Conservation (phyloP, 1,140 invertebrate species). For the Nautilus pompilius region DNA sequence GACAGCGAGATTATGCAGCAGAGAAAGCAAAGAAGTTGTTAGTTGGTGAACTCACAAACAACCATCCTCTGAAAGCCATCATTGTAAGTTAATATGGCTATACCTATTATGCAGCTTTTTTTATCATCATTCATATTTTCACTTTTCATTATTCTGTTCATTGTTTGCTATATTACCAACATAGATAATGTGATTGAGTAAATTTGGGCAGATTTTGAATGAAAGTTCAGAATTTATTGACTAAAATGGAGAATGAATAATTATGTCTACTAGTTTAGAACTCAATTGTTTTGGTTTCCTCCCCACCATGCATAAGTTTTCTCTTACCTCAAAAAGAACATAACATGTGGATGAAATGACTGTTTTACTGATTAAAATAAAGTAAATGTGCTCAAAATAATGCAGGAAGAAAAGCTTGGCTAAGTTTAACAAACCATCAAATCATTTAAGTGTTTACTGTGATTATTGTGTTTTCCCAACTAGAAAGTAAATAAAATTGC, state of each 20-base stretch:
- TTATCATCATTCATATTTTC: constrained; percentile 4
- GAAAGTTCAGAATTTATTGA: background rate
- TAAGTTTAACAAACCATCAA: no score
- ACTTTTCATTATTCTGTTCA: constrained; percentile 24
- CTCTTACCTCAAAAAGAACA: no score
- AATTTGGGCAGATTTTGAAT: background rate
- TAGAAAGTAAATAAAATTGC: no score
- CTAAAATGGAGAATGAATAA: background rate
- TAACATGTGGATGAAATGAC: no score
- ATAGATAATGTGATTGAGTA: no score
- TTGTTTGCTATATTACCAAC: background rate
- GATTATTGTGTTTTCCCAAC: no score
- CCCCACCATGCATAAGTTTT: no score
- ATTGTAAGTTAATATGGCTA: constrained; percentile 34
- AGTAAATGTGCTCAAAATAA: no score
- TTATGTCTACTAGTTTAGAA: background rate
- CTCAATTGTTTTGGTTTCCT: no score
- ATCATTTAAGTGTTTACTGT: no score
- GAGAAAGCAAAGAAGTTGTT: constrained; percentile 30
- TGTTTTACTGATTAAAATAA: no score
- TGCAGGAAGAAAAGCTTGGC: no score
- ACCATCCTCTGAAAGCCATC: constrained; percentile 62
- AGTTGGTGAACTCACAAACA: constrained; percentile 43
- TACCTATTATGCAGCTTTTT: constrained; percentile 1
- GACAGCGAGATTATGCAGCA: constrained; percentile 36